Percentiles rank a stretch among this genome's conserved stretches.
phyloP scores from a whole-genome alignment of 2,113 vertebrate genomes.

The Cyanoderma ruficeps region DNA sequence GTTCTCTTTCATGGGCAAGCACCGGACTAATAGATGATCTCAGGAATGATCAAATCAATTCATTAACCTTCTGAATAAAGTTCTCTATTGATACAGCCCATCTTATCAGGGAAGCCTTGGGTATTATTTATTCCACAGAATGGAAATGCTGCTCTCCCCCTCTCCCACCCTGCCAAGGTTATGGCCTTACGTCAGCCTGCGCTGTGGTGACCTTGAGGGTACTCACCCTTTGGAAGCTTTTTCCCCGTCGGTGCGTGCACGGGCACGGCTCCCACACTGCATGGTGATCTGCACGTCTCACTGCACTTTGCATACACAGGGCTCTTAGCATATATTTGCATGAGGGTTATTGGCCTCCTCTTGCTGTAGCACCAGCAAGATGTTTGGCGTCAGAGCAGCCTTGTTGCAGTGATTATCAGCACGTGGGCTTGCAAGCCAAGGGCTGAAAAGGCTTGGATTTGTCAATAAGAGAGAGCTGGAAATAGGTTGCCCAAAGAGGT shows the following conservation, averaged over 20 bases:
- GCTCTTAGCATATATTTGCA: neutral
- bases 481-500: neutral
- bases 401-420: neutral
- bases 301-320: neutral
- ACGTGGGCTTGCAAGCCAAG: neutral
- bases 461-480: neutral
- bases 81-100: conserved; percentile 39
- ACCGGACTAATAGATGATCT: conserved; percentile 57
- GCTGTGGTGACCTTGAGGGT: conserved; percentile 35
- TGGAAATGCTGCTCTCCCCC: conserved; percentile 41
- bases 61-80: conserved; percentile 62
- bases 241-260: neutral
- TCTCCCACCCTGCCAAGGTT: conserved; percentile 62
- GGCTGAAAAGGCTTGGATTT: neutral
- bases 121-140: conserved; percentile 64
- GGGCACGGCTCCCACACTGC: neutral
- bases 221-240: conserved; percentile 45
- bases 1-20: conserved; percentile 42
- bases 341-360: neutral
- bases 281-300: conserved; percentile 21
- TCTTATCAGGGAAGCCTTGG: conserved; percentile 67
- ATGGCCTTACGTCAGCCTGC: conserved; percentile 52
- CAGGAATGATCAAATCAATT: conserved; percentile 60
- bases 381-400: neutral
- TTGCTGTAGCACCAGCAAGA: neutral